Evolutionary conservation across 2,797 vertebrate species (phyloP).

Genomic region (Melanotaenia trifasciata): DNA sequence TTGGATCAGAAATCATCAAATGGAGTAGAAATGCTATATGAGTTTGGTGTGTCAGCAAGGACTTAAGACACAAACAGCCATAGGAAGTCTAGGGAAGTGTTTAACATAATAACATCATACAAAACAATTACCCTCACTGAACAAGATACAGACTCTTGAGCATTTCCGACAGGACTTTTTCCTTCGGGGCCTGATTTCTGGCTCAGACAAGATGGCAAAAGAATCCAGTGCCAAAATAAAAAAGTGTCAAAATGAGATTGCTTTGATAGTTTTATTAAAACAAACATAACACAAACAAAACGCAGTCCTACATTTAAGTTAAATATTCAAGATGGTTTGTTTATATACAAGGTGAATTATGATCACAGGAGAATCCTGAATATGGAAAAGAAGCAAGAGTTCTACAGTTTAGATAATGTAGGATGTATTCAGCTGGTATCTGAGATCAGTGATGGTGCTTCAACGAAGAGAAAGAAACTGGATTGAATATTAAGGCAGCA

Average conservation of each 20-base stretch:
- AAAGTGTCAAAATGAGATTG: conserved; percentile 6
- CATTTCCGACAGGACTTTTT: background rate
- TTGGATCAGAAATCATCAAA: background rate
- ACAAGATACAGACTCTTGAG: background rate
- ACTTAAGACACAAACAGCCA: background rate
- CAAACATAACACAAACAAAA: conserved; percentile 52
- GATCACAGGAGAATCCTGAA: conserved; percentile 24
- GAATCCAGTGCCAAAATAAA: conserved; percentile 6
- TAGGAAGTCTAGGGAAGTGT: background rate
- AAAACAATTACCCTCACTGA: background rate
- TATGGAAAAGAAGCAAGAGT: conserved; percentile 13
- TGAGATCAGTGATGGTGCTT: conserved; percentile 2
- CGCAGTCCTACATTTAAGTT: conserved; percentile 60
- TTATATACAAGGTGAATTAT: conserved; percentile 59
- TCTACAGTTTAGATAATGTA: conserved; percentile 7
- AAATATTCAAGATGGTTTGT: conserved; percentile 65
- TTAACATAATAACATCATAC: background rate
- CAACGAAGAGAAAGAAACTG: conserved; percentile 10
- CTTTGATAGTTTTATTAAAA: conserved; percentile 69
- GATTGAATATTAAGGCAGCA: background rate
- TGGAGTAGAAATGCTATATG: background rate
- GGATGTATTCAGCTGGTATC: conserved; percentile 12
- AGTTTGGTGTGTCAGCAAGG: conserved; percentile 32
- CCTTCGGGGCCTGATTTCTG: background rate
- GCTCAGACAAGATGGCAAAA: background rate